Evolutionary conservation across 1,140 invertebrate species (phyloP).

Genomic region (Drosophila auraria): DNA sequence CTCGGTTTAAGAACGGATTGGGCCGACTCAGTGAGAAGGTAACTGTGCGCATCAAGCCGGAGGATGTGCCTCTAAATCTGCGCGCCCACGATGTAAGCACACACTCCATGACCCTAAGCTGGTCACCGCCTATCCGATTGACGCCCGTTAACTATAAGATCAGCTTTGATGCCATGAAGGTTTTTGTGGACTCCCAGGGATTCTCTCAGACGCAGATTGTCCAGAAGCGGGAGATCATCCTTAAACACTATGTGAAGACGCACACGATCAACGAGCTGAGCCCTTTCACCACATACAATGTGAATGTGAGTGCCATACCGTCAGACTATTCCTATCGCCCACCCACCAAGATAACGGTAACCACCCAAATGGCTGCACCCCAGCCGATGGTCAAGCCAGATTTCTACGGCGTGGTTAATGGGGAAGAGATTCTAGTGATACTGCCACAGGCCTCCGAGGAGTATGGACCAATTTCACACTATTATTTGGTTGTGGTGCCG

Average conservation of each 20-base stretch:
- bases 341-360: slow-evolving; percentile 96
- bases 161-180: slow-evolving; percentile 96
- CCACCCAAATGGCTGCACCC: slow-evolving; percentile 98
- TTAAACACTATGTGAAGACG: slow-evolving; percentile 89
- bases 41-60: slow-evolving; percentile 94
- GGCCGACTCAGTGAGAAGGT: slow-evolving; percentile 91
- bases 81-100: slow-evolving; percentile 94
- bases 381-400: slow-evolving; percentile 98
- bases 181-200: slow-evolving; percentile 97
- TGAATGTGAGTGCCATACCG: slow-evolving; percentile 96
- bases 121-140: slow-evolving; percentile 95
- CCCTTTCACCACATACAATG: slow-evolving; percentile 97
- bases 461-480: slow-evolving; percentile 99
- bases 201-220: slow-evolving; percentile 95
- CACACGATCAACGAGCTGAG: slow-evolving; percentile 94
- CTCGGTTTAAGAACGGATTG: slow-evolving; percentile 90
- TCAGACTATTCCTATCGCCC: slow-evolving; percentile 93
- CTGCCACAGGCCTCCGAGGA: slow-evolving; percentile 98
- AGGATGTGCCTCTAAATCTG: slow-evolving; percentile 95
- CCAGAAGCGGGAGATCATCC: slow-evolving; percentile 89
- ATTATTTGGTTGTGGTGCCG: slow-evolving; percentile 98
- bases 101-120: slow-evolving; percentile 95
- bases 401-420: slow-evolving; percentile 94
- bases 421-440: slow-evolving; percentile 95
- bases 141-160: slow-evolving; percentile 96